Base-by-base conservation (phyloP, 2,888 invertebrate species). In the Pimpla rufipes region DNA sequence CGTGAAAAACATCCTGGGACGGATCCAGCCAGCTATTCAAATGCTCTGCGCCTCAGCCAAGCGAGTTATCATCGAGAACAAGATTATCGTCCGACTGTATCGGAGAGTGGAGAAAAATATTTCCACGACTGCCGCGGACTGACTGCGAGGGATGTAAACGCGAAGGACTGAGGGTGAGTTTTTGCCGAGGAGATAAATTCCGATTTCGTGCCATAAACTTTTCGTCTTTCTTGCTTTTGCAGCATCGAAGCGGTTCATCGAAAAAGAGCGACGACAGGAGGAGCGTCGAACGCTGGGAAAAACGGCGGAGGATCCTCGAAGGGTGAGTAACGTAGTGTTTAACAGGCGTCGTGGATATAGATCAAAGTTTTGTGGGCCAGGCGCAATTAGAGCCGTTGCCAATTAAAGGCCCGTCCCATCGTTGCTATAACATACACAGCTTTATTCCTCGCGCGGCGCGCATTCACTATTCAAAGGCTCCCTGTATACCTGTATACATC, bases 331-430 rank as follows among this genome's bases (percentile, higher is more conserved):
- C n/a, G 23, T 57, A 21, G 42, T 67, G 37, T 57, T 59, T 10
- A 66, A 67, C 37, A 40, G n/a, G 52, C 18, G 35, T 21, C 11
- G 68, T 37, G 16, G 29, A 75, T 45, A 18, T 37, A 62, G 62
- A 52, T 62, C 52, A 74, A 74, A 80, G 74, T 80, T 67, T 74
- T 66, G 71, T 35, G 45, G 57, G 29, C n/a, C 50, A 52, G 57
- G 68, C 29, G 73, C 74, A 84, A 84, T 85, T 83, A 83, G 80
- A 73, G 78, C 16, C 57, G 52, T 45, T 68, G 78, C 73, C 81
- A 84, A 86, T 84, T 83, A 84, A 83, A 78, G 47, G 62, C 50
- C 70, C 74, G 77, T 71, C 57, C 29, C 52, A 42, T 75, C 52
- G 57, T 52, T 47, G n/a, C 37, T 68, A 59, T 77, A 47, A 29